Evolutionary conservation across 2,797 vertebrate species (phyloP).

Genomic region (Periparus ater): DNA sequence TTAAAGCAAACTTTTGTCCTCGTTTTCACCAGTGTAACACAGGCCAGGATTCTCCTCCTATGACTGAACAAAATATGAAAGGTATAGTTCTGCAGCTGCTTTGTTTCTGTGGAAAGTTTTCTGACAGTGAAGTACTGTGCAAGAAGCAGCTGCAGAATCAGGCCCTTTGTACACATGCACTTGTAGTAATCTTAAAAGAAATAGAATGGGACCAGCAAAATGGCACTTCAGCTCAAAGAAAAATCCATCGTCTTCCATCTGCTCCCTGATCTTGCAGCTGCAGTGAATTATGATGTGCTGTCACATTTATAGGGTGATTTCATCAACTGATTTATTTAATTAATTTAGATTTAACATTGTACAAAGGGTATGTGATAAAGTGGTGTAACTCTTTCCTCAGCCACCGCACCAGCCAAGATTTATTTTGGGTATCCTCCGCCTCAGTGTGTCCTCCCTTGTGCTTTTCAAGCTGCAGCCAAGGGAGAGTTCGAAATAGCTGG

Average conservation of each 20-base stretch:
- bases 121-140: constrained; percentile 21
- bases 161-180: not conserved
- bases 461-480: not conserved
- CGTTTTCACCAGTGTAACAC: not conserved
- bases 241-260: constrained; percentile 59
- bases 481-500: not conserved
- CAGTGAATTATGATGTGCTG: constrained; percentile 64
- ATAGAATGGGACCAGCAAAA: constrained; percentile 17
- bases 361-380: constrained; percentile 63
- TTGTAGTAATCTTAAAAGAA: constrained; percentile 29
- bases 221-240: constrained; percentile 26
- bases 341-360: constrained; percentile 67
- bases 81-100: constrained; percentile 40
- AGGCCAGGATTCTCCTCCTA: not conserved
- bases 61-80: not conserved
- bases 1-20: constrained; percentile 21
- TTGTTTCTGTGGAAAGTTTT: not conserved
- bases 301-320: constrained; percentile 74
- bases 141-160: constrained; percentile 54
- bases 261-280: constrained; percentile 57
- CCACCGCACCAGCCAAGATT: constrained; percentile 39
- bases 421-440: constrained; percentile 28
- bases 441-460: constrained; percentile 6
- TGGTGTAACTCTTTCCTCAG: constrained; percentile 61
- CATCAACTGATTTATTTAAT: constrained; percentile 74